Evolutionary conservation across 2,797 vertebrate genomes (phyloP), one percentile per base, ranked within the genome.

Genomic region (Enteromius paludinosus): DNA sequence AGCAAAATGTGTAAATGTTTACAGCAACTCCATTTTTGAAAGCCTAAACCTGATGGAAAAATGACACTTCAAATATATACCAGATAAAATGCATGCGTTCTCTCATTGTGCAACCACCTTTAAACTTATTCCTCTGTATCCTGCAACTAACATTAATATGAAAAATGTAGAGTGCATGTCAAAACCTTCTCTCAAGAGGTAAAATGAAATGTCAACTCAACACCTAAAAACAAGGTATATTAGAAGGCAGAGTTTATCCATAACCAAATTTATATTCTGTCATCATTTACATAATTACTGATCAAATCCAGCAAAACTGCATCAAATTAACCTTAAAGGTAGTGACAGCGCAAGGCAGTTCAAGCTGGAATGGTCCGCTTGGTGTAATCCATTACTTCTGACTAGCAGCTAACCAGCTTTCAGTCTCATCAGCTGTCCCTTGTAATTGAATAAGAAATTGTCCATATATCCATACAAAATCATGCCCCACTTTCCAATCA

Each of bases 391-490:
- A 30, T 54, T 43, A 30, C n/a, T 41, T 23, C 52, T 52, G 76
- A 43, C 43, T 17, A 52, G 12, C 43, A 77, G 38, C 56, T 35
- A 65, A 49, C 43, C 30, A 56, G 75, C 28, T 65, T 41, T 35
- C 49, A 33, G 78, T 64, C 30, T 73, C 78, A 82, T 49, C n/a
- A 33, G 38, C 81, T 84, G 47, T 65, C 64, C 49, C 43, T 17
- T 74, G 76, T 84, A 78, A 83, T 45, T 83, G 38, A 83, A 84
- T 80, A 52, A 72, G 49, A 65, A 73, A 70, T 78, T 82, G 41
- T 84, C 28, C 65, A 79, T 69, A 70, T 78, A 61, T 82, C 66
- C 73, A 90, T 81, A 84, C 68, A 83, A 74, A 84, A 83, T 78
- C 72, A 43, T 87, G 68, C 84, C 18, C 65, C 82, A 79, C n/a